These are phyloP conservation scores for Gymnocheta viridis DNA, from an alignment of 2,888 invertebrate species.

Conservation along the genomic window DNA sequence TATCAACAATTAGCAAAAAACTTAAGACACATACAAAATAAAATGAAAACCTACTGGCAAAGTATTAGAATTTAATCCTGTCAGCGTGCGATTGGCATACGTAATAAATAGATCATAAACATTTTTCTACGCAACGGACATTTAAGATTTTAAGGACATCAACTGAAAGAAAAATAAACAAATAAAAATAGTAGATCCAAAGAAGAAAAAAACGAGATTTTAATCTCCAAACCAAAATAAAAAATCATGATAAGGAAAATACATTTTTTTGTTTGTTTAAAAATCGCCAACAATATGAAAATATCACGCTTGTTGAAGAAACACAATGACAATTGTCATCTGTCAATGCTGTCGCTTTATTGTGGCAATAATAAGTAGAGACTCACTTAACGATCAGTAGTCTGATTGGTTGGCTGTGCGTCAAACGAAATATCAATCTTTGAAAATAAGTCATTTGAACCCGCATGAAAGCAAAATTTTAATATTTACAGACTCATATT, in stretches of 20 bases:
- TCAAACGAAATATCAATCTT: not conserved
- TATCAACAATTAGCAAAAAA: constrained; percentile 51
- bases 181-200: not conserved
- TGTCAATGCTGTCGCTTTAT: constrained; percentile 50
- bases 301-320: constrained; percentile 79
- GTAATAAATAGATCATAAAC: constrained; percentile 64
- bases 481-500: not conserved
- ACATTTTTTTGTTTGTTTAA: constrained; percentile 11
- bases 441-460: not conserved
- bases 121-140: constrained; percentile 41
- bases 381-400: constrained; percentile 36
- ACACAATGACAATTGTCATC: constrained; percentile 67
- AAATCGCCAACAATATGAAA: constrained; percentile 78
- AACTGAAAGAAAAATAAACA: constrained; percentile 25
- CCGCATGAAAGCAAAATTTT: not conserved
- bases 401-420: constrained; percentile 1
- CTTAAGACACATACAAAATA: constrained; percentile 28
- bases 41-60: constrained; percentile 31
- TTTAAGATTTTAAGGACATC: constrained; percentile 62
- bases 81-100: constrained; percentile 78
- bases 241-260: constrained; percentile 35
- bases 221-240: constrained; percentile 70
- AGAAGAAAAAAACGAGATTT: constrained; percentile 68
- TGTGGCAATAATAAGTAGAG: constrained; percentile 40
- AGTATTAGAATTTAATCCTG: constrained; percentile 75